Percentiles rank a stretch among this genome's conserved stretches.
These are phyloP conservation scores for Patagioenas fasciata DNA, from an alignment of 2,113 vertebrate species.

Conservation along the genomic window DNA sequence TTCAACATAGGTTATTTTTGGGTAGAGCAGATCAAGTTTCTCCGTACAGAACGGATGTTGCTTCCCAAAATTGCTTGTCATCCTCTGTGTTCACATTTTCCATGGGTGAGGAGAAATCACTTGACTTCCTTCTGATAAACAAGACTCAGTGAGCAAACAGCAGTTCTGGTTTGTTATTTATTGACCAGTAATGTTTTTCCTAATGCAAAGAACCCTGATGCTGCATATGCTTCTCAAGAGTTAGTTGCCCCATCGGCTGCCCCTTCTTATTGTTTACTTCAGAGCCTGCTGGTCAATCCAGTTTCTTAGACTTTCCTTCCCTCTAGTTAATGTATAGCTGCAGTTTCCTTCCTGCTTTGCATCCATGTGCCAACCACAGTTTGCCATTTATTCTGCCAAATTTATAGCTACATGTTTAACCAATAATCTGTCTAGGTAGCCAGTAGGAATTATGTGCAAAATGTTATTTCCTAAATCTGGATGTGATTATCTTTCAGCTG, in stretches of 20 bases:
- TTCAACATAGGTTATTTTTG: conserved; percentile 44
- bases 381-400: conserved; percentile 54
- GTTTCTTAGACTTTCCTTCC: conserved; percentile 6
- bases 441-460: conserved; percentile 63
- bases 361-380: conserved; percentile 40
- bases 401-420: conserved; percentile 39
- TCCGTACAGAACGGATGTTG: conserved; percentile 17
- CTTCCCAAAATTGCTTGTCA: conserved; percentile 51
- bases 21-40: conserved; percentile 13
- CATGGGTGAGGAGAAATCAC: conserved; percentile 55
- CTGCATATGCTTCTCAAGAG: background rate
- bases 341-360: background rate
- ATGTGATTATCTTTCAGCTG: conserved; percentile 37
- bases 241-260: background rate
- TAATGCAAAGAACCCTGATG: background rate
- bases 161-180: background rate
- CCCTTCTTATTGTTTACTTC: background rate
- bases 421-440: conserved; percentile 54
- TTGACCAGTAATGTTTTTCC: background rate
- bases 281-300: background rate
- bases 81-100: conserved; percentile 57
- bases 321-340: conserved; percentile 43
- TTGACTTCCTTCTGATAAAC: conserved; percentile 62
- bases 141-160: background rate
- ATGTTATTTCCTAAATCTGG: conserved; percentile 45